Evolutionary conservation across 2,888 invertebrate genomes (phyloP).

Genomic region (Hoplodrina ambigua): DNA sequence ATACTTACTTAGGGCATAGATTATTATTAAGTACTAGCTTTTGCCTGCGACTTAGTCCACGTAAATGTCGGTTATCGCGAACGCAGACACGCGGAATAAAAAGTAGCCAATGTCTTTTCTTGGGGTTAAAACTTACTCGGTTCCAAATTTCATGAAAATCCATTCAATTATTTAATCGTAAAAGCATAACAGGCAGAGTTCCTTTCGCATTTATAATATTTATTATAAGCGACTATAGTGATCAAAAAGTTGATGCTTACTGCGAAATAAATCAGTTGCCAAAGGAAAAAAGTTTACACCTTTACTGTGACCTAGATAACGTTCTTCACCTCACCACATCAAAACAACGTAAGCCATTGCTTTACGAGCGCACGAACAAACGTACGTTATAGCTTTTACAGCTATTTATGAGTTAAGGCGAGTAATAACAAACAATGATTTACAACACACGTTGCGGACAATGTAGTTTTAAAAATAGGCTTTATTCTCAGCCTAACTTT

Average conservation of each 20-base stretch:
- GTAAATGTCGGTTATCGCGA: too few species aligned
- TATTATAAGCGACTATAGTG: neutral
- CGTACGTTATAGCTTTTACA: conserved; percentile 41
- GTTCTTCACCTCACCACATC: conserved; percentile 32
- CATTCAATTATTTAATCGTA: too few species aligned
- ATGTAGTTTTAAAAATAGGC: conserved; percentile 18
- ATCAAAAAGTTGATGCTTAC: neutral
- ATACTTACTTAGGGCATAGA: too few species aligned
- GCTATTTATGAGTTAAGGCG: conserved; percentile 50
- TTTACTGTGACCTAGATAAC: conserved; percentile 27
- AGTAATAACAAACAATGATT: conserved; percentile 66
- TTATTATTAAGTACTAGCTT: too few species aligned
- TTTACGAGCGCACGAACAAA: conserved; percentile 51
- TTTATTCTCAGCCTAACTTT: conserved; percentile 1
- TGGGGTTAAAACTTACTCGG: too few species aligned
- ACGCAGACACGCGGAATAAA: too few species aligned
- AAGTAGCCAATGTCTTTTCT: too few species aligned
- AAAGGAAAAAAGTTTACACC: conserved; percentile 6
- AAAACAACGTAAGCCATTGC: conserved; percentile 18
- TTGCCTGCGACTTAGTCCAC: too few species aligned
- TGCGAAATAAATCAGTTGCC: neutral
- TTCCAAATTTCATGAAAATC: too few species aligned
- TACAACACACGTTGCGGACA: conserved; percentile 51
- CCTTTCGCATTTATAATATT: too few species aligned
- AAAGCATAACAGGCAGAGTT: too few species aligned